Evolutionary conservation across 2,113 vertebrate genomes (phyloP).

Genomic region (Phaetusa simplex): DNA sequence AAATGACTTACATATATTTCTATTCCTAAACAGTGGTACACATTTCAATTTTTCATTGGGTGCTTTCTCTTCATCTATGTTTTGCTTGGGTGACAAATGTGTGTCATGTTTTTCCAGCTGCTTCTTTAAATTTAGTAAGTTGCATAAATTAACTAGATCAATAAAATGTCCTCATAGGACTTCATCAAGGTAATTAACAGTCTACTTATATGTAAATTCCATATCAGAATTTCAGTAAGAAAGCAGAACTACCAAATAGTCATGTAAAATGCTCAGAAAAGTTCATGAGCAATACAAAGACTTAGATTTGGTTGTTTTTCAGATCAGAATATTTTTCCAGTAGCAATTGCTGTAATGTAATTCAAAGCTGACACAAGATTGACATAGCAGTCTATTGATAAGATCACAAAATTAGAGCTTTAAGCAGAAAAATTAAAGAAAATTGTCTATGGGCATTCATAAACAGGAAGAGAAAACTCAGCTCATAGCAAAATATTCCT

Average conservation of each 20-base stretch:
- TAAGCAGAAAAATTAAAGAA: background rate
- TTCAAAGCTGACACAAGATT: background rate
- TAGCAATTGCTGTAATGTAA: background rate
- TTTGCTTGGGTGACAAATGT: background rate
- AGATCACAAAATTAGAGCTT: background rate
- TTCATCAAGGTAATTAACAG: background rate
- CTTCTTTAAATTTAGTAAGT: background rate
- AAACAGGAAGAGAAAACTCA: background rate
- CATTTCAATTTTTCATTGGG: background rate
- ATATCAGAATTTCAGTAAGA: background rate
- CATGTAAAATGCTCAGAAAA: background rate
- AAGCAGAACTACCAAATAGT: background rate
- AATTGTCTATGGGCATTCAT: background rate
- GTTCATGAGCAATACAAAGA: background rate
- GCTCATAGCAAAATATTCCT: background rate
- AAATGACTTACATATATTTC: background rate
- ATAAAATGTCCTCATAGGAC: background rate
- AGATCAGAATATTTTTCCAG: background rate
- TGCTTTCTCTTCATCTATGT: background rate
- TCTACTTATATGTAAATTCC: background rate
- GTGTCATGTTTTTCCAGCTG: background rate
- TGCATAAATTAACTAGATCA: background rate
- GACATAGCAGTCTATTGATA: background rate
- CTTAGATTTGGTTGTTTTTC: background rate
- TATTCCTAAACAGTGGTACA: background rate